Conservation (phyloP, 2,113 vertebrate genomes). For the Erpornis zantholeuca region DNA sequence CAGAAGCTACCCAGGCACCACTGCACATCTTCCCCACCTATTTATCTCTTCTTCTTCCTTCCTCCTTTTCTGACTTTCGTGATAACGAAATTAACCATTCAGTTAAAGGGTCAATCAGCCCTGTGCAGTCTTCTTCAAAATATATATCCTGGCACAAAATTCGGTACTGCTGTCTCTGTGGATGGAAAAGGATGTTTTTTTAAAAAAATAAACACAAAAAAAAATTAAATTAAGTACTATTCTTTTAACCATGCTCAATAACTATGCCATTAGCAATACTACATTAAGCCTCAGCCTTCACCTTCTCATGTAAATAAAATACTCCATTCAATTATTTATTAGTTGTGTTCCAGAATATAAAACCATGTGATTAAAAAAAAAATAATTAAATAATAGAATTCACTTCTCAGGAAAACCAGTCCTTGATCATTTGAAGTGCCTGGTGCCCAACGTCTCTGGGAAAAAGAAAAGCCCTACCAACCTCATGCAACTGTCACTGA, state of each 20-base stretch:
- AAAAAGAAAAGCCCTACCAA: neutral
- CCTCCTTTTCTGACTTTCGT: neutral
- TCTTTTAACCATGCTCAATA: neutral
- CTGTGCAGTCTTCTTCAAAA: neutral
- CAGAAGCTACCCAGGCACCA: neutral
- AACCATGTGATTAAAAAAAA: neutral
- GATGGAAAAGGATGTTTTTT: neutral
- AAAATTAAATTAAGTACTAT: neutral
- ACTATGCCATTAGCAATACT: neutral
- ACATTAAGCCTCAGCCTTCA: neutral
- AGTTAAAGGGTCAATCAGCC: neutral
- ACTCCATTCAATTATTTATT: neutral
- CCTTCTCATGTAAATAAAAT: neutral
- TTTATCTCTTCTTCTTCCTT: neutral
- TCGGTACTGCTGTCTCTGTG: accelerated
- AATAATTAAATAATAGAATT: neutral
- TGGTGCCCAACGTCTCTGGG: neutral
- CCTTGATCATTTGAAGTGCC: neutral
- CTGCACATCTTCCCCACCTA: neutral
- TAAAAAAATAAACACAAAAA: neutral
- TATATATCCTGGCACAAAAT: neutral
- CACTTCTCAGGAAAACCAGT: neutral
- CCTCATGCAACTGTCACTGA: neutral
- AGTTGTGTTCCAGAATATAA: neutral
- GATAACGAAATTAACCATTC: neutral